A percentile compares a stretch with the other conserved stretches of the same genome.
Conservation (phyloP, 2,888 invertebrate species). For the Thysanoteuthis rhombus region DNA sequence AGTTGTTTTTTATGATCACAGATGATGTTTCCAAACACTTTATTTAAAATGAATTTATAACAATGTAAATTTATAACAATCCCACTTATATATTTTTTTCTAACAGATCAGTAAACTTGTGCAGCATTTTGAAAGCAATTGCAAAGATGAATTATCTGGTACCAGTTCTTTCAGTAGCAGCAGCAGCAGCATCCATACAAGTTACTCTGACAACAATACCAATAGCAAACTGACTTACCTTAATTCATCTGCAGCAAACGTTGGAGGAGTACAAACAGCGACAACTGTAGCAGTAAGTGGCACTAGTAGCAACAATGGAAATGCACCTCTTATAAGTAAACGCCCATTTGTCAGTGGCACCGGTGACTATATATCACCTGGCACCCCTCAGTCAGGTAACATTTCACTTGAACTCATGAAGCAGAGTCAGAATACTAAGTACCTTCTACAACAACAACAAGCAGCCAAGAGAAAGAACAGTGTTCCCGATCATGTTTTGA, state of each 20-base stretch:
- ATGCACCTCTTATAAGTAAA: not conserved
- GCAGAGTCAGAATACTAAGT: constrained; percentile 61
- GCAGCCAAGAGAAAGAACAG: constrained; percentile 42
- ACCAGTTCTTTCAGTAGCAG: not conserved
- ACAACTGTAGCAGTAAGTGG: not conserved
- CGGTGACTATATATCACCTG: constrained; percentile 42
- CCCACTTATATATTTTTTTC: not conserved
- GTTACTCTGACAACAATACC: not conserved
- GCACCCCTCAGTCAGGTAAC: constrained; percentile 53
- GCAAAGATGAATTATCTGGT: not conserved
- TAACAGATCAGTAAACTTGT: constrained; percentile 28
- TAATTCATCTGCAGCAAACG: not conserved
- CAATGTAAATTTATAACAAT: too few relatives aligned
- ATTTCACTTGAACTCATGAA: constrained; percentile 60
- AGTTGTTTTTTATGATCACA: too few relatives aligned
- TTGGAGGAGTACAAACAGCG: not conserved
- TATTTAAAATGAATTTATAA: too few relatives aligned
- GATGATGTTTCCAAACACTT: too few relatives aligned
- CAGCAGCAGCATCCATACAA: not conserved
- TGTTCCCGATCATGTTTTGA: constrained; percentile 34
- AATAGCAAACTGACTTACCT: not conserved
- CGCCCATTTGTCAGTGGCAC: constrained; percentile 22
- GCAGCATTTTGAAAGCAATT: constrained; percentile 28
- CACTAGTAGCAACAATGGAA: not conserved
- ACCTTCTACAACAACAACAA: constrained; percentile 55